Evolutionary conservation across 2,113 vertebrate species (phyloP).

Genomic region (Pelvicachromis taeniatus): DNA sequence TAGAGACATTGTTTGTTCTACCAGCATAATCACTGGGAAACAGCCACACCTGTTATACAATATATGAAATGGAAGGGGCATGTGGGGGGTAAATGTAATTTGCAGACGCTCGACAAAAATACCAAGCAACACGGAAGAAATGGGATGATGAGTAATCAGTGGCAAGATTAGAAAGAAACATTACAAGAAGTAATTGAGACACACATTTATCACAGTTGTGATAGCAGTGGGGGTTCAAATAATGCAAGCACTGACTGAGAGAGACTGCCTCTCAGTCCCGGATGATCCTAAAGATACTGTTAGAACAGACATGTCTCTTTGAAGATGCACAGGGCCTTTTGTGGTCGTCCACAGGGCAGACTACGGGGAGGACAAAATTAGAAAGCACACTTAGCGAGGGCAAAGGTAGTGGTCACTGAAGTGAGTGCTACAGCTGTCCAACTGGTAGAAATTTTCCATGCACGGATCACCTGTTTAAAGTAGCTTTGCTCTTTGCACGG

Average conservation of each 20-base stretch:
- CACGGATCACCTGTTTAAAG: background rate
- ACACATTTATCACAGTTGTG: background rate
- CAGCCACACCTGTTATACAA: background rate
- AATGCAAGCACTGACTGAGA: background rate
- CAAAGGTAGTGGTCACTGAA: background rate
- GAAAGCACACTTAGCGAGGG: background rate
- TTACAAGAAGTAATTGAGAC: background rate
- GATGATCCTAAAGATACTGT: background rate
- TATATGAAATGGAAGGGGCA: background rate
- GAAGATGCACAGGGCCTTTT: constrained; percentile 7
- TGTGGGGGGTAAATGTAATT: background rate
- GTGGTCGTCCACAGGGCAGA: background rate
- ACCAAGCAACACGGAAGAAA: background rate
- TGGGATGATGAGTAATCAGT: background rate
- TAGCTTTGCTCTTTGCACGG: background rate
- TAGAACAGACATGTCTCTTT: background rate
- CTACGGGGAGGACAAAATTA: constrained; percentile 5
- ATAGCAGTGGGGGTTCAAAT: background rate
- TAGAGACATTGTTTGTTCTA: constrained; percentile 24
- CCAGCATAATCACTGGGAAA: background rate
- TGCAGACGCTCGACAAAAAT: background rate
- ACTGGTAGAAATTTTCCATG: background rate
- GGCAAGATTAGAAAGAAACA: constrained; percentile 2
- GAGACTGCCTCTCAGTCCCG: background rate
- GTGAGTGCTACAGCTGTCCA: constrained; percentile 9